These are phyloP conservation scores for Pterostichus madidus DNA, from an alignment of 2,888 invertebrate species.

Conservation along the genomic window DNA sequence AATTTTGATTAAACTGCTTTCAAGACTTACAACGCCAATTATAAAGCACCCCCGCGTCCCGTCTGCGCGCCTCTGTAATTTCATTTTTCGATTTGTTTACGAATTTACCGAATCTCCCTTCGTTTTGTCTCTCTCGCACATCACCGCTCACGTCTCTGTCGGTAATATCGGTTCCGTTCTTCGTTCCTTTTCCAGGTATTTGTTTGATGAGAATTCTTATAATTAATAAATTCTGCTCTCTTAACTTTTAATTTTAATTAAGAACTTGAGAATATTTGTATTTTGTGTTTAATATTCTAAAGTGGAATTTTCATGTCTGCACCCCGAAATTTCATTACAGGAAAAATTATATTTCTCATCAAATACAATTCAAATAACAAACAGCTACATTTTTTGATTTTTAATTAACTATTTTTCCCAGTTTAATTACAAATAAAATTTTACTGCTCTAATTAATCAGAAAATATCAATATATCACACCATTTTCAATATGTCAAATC, in stretches of 20 bases:
- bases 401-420: slow-evolving; percentile 30
- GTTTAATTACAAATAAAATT: background rate
- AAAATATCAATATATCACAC: too few species aligned
- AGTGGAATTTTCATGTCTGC: slow-evolving; percentile 58
- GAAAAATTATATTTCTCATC: slow-evolving; percentile 55
- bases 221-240: slow-evolving; percentile 71
- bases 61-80: slow-evolving; percentile 37
- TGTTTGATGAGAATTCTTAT: slow-evolving; percentile 70
- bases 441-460: background rate
- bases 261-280: slow-evolving; percentile 67
- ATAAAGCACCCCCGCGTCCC: slow-evolving; percentile 22
- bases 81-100: slow-evolving; percentile 64
- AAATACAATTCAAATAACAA: slow-evolving; percentile 46
- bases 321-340: slow-evolving; percentile 45
- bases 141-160: slow-evolving; percentile 66
- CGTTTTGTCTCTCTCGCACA: slow-evolving; percentile 64
- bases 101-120: slow-evolving; percentile 57
- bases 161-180: slow-evolving; percentile 58
- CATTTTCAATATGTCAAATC: too few species aligned
- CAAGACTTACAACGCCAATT: slow-evolving; percentile 62
- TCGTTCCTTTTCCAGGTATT: slow-evolving; percentile 64
- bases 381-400: slow-evolving; percentile 35
- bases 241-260: slow-evolving; percentile 69
- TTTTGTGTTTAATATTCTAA: slow-evolving; percentile 61
- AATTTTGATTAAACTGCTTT: slow-evolving; percentile 64